Base-by-base conservation (phyloP, 2,797 vertebrate species). In the Pseudochirops corinnae region DNA sequence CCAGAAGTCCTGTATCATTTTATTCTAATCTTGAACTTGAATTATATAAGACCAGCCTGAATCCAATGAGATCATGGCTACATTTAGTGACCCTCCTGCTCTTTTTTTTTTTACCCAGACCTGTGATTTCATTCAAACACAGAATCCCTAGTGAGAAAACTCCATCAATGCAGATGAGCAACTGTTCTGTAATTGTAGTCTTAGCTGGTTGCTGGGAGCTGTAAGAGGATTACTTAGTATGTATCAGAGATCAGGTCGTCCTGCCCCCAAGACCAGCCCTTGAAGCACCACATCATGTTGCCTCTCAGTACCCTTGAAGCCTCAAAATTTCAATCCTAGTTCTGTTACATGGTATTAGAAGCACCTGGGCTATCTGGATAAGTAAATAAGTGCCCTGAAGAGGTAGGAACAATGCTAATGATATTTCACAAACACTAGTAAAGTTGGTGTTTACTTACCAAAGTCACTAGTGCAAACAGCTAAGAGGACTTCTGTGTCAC, bases 381-480 rank as follows among this genome's bases (percentile, higher is more conserved):
- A 39, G 62, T n/a, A 18, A 67, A 39, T 74, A 74, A 46, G 67
- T 46, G 5, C 14, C 62, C 33, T 74, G 5, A 74, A 74, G 33
- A 74, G 14, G 33, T 26, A 26, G 39, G 74, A 87, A 9, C 21
- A 87, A 87, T 46, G 3, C 9, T 87, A 87, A 39, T 67, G 31
- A 5, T 12, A 87, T 50, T 87, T 87, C 39, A 87, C 21, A 46
- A 87, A 87, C 74, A 50, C 24, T 50, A 87, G 24, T 50, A 87
- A 46, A 87, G 21, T 87, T 39, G 46, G 90, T 1, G 2, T 50
- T 92, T 67, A 98, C 99, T 99, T 98, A 99, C 99, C 99, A 5
- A 99, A 99, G 98, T 99, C 99, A 82, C 99, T 99, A 97, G 99
- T 99, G 99, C 99, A 99, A 97, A 99, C 99, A 2, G 99, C 99